phyloP scores from a whole-genome alignment of 2,888 invertebrate genomes.

The Himalopsyche anomala region DNA sequence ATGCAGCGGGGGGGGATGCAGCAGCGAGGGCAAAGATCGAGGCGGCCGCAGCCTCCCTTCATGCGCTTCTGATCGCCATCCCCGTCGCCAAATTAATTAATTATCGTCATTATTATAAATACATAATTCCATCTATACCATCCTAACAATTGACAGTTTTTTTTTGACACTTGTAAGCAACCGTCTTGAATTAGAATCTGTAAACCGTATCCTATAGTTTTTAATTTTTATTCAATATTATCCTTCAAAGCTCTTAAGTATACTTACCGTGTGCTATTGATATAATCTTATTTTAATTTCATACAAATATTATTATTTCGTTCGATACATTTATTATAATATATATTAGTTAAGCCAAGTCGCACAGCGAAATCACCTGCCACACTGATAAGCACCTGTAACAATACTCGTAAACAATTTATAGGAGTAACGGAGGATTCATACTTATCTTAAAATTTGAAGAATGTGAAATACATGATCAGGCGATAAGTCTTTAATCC shows the following conservation, averaged over 20 bases:
- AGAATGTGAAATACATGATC: no score
- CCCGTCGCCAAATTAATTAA: constrained; percentile 33
- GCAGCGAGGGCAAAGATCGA: constrained; percentile 52
- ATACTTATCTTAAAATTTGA: no score
- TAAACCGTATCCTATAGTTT: not conserved
- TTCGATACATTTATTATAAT: constrained; percentile 23
- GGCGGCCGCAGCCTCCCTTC: constrained; percentile 54
- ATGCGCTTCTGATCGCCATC: constrained; percentile 53
- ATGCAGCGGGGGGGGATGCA: constrained; percentile 53
- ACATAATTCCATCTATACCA: not conserved
- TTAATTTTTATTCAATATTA: not conserved
- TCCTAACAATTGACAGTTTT: not conserved
- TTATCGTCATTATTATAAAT: constrained; percentile 2
- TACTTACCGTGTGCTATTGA: not conserved
- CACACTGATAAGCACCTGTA: no score
- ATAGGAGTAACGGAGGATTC: no score
- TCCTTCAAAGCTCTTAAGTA: not conserved
- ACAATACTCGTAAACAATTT: no score
- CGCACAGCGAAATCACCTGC: not conserved
- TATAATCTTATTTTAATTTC: not conserved
- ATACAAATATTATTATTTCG: not conserved
- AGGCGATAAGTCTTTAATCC: no score
- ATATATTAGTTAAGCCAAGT: not conserved
- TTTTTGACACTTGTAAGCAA: not conserved
- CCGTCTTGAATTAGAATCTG: not conserved